Evolutionary conservation across 1,140 invertebrate genomes (phyloP).

Genomic region (Dinothrombium tinctorium): DNA sequence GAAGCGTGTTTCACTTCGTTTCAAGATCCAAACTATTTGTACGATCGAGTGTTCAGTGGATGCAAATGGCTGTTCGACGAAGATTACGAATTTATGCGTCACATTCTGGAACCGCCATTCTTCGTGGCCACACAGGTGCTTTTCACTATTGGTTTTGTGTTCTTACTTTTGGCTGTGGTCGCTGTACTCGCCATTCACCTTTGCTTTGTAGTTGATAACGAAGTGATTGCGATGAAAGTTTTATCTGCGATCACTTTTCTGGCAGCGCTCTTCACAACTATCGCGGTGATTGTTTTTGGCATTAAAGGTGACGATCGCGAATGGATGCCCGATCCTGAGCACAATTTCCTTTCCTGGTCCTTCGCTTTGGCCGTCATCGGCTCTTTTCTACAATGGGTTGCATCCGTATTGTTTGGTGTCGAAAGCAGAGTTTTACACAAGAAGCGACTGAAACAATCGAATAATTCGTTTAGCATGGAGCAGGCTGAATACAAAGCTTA

Average conservation of each 20-base stretch:
- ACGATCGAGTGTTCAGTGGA: constrained; percentile 14
- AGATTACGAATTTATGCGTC: constrained; percentile 14
- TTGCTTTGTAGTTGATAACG: constrained; percentile 27
- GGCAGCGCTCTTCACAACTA: constrained; percentile 43
- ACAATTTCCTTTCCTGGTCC: constrained; percentile 85
- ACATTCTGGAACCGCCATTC: constrained; percentile 30
- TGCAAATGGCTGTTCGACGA: constrained; percentile 18
- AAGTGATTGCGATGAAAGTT: constrained; percentile 31
- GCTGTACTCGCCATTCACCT: constrained; percentile 46
- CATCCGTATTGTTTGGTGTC: constrained; percentile 47
- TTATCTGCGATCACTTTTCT: constrained; percentile 39
- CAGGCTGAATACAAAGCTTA: not conserved
- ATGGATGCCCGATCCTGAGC: constrained; percentile 91
- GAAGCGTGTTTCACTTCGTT: constrained; percentile 17
- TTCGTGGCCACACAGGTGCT: constrained; percentile 80
- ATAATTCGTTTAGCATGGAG: constrained; percentile 1
- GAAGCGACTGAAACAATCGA: constrained; percentile 7
- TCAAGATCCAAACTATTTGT: constrained; percentile 14
- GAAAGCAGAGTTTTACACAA: constrained; percentile 30
- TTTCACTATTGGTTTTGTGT: constrained; percentile 56
- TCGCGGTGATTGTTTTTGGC: constrained; percentile 77
- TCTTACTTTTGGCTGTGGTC: constrained; percentile 38
- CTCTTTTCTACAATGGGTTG: constrained; percentile 38
- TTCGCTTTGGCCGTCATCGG: constrained; percentile 63
- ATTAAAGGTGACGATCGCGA: constrained; percentile 61